Conservation (phyloP, 2,797 vertebrate genomes). For the Sebastes baramenuke region DNA sequence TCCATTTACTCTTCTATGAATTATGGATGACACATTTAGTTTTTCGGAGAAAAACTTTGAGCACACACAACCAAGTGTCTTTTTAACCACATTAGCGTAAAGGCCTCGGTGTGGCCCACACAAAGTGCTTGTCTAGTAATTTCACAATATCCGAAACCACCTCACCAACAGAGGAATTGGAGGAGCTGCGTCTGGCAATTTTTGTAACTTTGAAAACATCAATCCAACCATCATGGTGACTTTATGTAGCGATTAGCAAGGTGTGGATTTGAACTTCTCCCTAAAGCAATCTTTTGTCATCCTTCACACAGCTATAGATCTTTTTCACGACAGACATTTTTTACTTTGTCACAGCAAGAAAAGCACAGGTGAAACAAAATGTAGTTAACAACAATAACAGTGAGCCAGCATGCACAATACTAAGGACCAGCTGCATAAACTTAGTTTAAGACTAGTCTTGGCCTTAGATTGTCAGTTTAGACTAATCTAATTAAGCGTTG, state of each 20-base stretch:
- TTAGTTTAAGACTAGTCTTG: neutral
- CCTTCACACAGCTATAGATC: neutral
- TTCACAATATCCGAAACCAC: neutral
- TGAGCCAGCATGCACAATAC: no score
- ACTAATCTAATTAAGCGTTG: no score
- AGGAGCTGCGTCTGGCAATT: no score
- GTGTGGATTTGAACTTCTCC: neutral
- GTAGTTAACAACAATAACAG: neutral
- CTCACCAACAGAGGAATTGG: no score
- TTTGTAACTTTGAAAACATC: neutral
- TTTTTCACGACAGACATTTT: neutral
- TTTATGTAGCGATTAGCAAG: neutral
- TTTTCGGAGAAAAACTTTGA: neutral
- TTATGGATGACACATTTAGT: conserved; percentile 54
- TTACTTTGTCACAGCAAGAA: neutral
- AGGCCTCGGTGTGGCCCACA: neutral
- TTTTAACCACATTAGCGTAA: neutral
- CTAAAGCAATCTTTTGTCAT: neutral
- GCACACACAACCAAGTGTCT: neutral
- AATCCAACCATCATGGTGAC: neutral
- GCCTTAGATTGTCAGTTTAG: no score
- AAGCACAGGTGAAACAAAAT: neutral
- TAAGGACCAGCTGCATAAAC: no score
- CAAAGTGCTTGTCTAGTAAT: neutral
- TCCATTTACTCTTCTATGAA: conserved; percentile 39